Evolutionary conservation across 2,797 vertebrate species (phyloP).

Genomic region (Rhinoraja longicauda): DNA sequence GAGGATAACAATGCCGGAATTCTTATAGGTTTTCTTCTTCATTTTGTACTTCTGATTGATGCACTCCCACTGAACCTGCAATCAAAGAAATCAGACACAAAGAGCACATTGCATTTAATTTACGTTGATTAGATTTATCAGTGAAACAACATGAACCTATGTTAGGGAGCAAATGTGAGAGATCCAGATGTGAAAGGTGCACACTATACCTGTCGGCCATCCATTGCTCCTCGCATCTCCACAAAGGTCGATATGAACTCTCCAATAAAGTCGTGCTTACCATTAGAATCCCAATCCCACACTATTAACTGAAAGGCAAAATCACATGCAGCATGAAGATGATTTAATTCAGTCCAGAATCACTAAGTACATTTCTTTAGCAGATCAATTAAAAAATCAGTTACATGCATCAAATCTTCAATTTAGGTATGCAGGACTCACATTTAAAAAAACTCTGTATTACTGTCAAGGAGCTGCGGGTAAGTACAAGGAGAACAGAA

Average conservation of each 20-base stretch:
- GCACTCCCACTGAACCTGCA: constrained; percentile 92
- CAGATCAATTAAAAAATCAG: background rate
- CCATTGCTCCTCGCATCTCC: constrained; percentile 83
- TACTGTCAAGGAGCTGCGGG: background rate
- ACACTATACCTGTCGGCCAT: constrained; percentile 80
- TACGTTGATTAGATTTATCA: background rate
- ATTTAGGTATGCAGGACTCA: background rate
- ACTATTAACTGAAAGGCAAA: constrained; percentile 79
- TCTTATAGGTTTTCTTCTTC: constrained; percentile 98
- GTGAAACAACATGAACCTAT: background rate
- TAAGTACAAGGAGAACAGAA: background rate
- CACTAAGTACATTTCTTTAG: background rate
- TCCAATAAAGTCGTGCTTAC: constrained; percentile 97
- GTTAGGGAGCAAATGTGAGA: background rate
- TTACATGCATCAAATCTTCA: too few relatives aligned
- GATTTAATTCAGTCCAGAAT: background rate
- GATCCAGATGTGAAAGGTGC: too few relatives aligned
- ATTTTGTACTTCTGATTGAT: constrained; percentile 97
- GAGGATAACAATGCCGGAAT: constrained; percentile 89
- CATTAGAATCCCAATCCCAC: constrained; percentile 98
- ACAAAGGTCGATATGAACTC: constrained; percentile 92
- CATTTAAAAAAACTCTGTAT: background rate
- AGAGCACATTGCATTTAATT: background rate
- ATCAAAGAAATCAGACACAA: background rate
- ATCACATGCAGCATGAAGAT: background rate